Evolutionary conservation across 2,797 vertebrate genomes (phyloP), one percentile per base, ranked within the genome.

Genomic region (Sternotherus odoratus): DNA sequence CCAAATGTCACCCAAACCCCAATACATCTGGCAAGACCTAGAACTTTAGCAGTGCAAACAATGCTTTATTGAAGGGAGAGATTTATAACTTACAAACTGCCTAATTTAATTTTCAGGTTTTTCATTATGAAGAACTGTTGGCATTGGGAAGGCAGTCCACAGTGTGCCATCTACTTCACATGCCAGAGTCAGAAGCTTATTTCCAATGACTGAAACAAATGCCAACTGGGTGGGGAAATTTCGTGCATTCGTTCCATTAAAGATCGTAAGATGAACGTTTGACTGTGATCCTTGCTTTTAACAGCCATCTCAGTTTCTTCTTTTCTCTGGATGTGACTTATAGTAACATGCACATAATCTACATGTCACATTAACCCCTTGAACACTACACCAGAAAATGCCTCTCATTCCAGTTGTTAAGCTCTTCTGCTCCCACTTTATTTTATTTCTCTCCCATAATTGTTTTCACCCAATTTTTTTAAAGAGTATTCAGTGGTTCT

Each of bases 291-390:
- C 53, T 74, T 57, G 60, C 84, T 86, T 90, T 78, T 77, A 86
- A 39, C 5, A 79, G 28, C 11, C 43, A 77, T 60, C 83, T 24
- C n/a, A 69, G 28, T 83, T 92, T 54, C 11, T 28, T 74, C 43
- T 66, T 77, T 79, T 19, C 3, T 82, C 87, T 83, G 54, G 66
- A 6, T 66, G 77, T 36, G 51, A 39, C 43, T 33, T 24, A 81
- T 43, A 19, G 15, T 54, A 36, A 94, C 92, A 83, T 75, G 33
- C 90, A 97, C 77, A 96, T 95, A 97, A 97, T 75, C 48, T 28
- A 54, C 46, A 60, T 39, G 36, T 30, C 21, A 75, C 16, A 81
- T 75, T 77, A 93, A 91, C 43, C 24, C 49, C 36, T 86, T 51
- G 36, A 94, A 53, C 30, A 53, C 36, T 87, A 51, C 19, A 28